Evolutionary conservation across 2,113 vertebrate genomes (phyloP).

Genomic region (Mesocricetus auratus): DNA sequence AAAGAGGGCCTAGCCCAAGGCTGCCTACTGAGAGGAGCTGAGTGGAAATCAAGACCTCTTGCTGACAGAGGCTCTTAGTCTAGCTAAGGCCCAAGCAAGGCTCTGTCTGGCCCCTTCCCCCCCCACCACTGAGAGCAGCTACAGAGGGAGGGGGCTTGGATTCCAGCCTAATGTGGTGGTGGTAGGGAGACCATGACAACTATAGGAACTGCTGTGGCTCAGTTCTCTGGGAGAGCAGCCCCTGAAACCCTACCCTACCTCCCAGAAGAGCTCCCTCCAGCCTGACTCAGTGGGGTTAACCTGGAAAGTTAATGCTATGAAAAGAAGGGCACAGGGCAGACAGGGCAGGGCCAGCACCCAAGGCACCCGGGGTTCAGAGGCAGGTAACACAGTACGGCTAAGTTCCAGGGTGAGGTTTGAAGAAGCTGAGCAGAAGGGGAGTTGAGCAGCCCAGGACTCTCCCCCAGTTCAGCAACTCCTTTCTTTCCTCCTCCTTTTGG

Average conservation of each 20-base stretch:
- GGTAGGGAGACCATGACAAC: background rate
- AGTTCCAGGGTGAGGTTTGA: constrained; percentile 82
- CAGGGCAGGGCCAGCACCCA: constrained; percentile 32
- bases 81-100: constrained; percentile 38
- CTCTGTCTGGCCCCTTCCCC: constrained; percentile 47
- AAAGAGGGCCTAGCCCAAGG: constrained; percentile 13
- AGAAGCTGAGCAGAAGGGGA: constrained; percentile 56
- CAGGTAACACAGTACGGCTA: constrained; percentile 85
- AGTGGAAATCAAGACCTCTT: background rate
- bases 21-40: constrained; percentile 21
- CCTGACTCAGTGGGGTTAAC: constrained; percentile 43
- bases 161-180: constrained; percentile 44
- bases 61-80: constrained; percentile 24
- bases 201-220: constrained; percentile 38
- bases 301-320: constrained; percentile 66
- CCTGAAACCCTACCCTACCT: constrained; percentile 11
- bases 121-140: constrained; percentile 58
- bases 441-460: background rate
- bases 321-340: constrained; percentile 49
- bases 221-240: constrained; percentile 57
- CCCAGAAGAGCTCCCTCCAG: constrained; percentile 8
- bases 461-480: constrained; percentile 52
- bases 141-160: constrained; percentile 2
- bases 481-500: constrained; percentile 46
- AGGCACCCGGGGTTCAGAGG: constrained; percentile 54